Base-by-base conservation (phyloP, 2,113 vertebrate genomes). In the Syngnathoides biaculeatus region DNA sequence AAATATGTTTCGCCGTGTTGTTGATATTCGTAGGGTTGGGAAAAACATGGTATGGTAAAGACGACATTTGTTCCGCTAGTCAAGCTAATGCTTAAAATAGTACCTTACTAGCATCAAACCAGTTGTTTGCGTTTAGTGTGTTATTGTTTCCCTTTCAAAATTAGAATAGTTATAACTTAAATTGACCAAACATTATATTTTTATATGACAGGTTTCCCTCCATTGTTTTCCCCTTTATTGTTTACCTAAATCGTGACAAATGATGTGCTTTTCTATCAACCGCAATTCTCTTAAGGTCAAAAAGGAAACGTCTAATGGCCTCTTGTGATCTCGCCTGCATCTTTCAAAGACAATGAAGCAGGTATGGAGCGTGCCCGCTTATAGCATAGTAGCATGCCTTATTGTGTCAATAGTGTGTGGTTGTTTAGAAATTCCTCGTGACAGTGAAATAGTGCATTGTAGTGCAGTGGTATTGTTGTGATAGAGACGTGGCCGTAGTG, bases 331-430 rank as follows among this genome's bases (percentile, higher is more conserved):
- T 88, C 90, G 87, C 83, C 87, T 89, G 80, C 89, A 89, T 83
- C 85, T 86, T 92, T 92, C 87, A 79, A 91, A 95, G 93, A 98
- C 93, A 93, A 98, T 98, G 91, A 92, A 86, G 90, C 83, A 91
- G 91, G 91, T 92, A 82, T 26, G 87, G 43, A 38, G 30, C 22
- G 6, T 53, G 7, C n/a, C 10, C n/a, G 45, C 42, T 30, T 55
- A 13, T 26, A 48, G 45, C 45, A 48, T 35, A 57, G 15, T 26
- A 22, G 12, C n/a, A 24, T 50, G 5, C 42, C n/a, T 50, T 47
- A 24, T 61, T 81, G 60, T 69, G 60, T 68, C 27, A 62, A 74
- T 55, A 67, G 24, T n/a, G 30, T 26, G 13, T 27, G 57, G 48
- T 35, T 72, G 39, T 76, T 61, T 72, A 39, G 68, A 22, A 61